Conservation (phyloP, 1,140 invertebrate species). For the Calliphora vicina region DNA sequence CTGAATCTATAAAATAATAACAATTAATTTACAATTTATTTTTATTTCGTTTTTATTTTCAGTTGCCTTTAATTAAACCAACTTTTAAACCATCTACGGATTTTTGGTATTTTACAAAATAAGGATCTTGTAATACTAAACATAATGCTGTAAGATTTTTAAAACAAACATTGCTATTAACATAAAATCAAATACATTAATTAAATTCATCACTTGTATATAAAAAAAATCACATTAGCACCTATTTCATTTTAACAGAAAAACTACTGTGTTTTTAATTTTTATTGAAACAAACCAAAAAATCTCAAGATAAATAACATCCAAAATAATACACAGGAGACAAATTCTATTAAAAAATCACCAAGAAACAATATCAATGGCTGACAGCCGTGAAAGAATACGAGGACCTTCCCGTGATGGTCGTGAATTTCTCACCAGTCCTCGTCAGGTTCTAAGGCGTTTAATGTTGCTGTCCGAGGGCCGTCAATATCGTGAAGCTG, state of each 20-base stretch:
- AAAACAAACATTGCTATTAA: not conserved
- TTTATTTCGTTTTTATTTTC: not conserved
- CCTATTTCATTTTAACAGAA: constrained; percentile 9
- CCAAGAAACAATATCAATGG: constrained; percentile 63
- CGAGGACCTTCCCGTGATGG: constrained; percentile 64
- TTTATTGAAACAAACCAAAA: not conserved
- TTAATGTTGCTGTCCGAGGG: constrained; percentile 80
- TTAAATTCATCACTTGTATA: constrained; percentile 23
- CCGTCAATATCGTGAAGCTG: constrained; percentile 80
- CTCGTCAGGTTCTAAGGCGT: constrained; percentile 75
- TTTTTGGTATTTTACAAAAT: not conserved
- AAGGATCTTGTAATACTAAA: not conserved
- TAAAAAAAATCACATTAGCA: constrained; percentile 3
- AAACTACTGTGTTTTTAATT: not conserved
- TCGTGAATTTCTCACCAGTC: constrained; percentile 75
- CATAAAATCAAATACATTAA: not conserved
- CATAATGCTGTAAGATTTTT: constrained; percentile 10
- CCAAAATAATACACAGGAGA: constrained; percentile 44
- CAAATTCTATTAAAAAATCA: constrained; percentile 58
- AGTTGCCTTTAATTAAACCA: not conserved
- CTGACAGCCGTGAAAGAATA: constrained; percentile 69
- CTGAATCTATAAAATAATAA: too few relatives aligned
- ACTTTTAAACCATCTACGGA: not conserved
- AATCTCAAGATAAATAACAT: constrained; percentile 15
- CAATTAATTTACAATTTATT: too few relatives aligned